Evolutionary conservation across 2,888 invertebrate genomes (phyloP).

Genomic region (Ornithoptera priamus): DNA sequence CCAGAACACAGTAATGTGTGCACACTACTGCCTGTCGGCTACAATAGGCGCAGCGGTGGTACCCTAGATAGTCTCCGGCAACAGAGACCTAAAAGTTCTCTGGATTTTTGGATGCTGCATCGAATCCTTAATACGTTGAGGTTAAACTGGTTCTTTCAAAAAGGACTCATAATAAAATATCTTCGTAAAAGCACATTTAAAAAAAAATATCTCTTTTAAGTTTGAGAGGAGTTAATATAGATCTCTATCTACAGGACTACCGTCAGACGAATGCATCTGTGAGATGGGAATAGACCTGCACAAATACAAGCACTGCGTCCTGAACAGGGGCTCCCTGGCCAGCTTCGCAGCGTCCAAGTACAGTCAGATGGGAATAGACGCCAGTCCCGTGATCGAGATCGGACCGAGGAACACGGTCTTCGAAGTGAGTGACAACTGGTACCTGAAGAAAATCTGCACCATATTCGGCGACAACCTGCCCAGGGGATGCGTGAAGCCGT

Average conservation of each 20-base stretch:
- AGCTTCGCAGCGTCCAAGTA: constrained; percentile 38
- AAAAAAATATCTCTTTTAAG: neutral
- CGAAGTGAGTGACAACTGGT: constrained; percentile 45
- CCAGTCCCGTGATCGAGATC: constrained; percentile 42
- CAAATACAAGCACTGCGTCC: constrained; percentile 41
- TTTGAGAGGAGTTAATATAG: neutral
- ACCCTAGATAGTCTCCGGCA: no score
- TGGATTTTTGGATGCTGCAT: no score
- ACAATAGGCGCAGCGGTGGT: no score
- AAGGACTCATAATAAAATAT: no score
- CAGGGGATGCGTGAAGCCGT: constrained; percentile 47
- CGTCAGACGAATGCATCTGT: constrained; percentile 42
- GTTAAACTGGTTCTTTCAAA: no score
- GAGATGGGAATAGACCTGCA: constrained; percentile 41
- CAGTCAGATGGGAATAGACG: constrained; percentile 39
- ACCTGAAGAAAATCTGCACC: constrained; percentile 52
- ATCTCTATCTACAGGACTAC: constrained; percentile 34
- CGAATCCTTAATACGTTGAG: no score
- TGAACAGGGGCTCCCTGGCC: constrained; percentile 37
- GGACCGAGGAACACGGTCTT: constrained; percentile 43
- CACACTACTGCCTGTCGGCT: no score
- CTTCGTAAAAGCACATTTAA: no score
- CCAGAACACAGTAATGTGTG: no score
- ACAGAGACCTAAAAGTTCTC: no score
- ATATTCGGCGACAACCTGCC: constrained; percentile 51